These are phyloP conservation scores for Crossaster papposus DNA, from an alignment of 53 echinoderm and acorn worm species.

Conservation along the genomic window DNA sequence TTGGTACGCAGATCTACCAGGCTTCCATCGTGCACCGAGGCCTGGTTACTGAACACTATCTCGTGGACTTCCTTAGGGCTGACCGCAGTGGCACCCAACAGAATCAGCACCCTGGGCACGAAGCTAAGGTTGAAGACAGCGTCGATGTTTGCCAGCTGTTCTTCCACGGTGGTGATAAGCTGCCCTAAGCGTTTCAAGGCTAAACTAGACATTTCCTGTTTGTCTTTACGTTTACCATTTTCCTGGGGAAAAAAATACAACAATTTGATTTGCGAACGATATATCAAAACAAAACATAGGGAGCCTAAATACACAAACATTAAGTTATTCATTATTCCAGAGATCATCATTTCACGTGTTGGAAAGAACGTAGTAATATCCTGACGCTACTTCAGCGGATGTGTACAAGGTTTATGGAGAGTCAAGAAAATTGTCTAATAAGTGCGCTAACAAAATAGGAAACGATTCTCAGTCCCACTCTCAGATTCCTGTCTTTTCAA, in stretches of 20 bases:
- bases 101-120: conserved; percentile 64
- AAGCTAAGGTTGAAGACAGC: conserved; percentile 70
- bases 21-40: conserved; percentile 1
- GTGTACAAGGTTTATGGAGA: no score
- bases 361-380: no score
- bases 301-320: not conserved
- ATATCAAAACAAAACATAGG: no score
- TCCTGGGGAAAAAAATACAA: conserved; percentile 5
- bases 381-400: no score
- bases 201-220: not conserved
- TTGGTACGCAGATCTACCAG: conserved; percentile 42
- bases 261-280: not conserved
- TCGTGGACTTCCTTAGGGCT: conserved; percentile 89
- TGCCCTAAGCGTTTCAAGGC: conserved; percentile 35
- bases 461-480: no score
- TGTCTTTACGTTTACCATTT: conserved; percentile 10
- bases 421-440: no score
- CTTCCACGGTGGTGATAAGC: conserved; percentile 61
- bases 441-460: no score
- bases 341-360: no score
- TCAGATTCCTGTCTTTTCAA: no score
- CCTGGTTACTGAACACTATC: conserved; percentile 68
- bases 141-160: conserved; percentile 76
- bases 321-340: not conserved
- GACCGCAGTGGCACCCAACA: conserved; percentile 86